Conservation (phyloP, 2,888 invertebrate genomes). For the Drosophila demipolita region DNA sequence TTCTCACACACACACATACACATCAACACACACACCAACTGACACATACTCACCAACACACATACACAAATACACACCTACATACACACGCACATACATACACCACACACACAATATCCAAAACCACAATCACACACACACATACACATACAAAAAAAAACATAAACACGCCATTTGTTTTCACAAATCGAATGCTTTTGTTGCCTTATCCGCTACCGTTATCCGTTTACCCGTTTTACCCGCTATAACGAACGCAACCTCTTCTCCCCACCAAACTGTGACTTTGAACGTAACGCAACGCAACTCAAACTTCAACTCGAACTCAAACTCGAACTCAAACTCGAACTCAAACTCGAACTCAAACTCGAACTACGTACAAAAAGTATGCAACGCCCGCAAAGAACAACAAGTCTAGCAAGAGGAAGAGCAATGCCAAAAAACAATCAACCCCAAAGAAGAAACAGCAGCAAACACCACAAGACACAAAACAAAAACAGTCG, state of each 20-base stretch:
- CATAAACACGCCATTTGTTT: conserved; percentile 47
- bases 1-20: conserved; percentile 61
- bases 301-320: conserved; percentile 18
- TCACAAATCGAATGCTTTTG: conserved; percentile 73
- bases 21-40: background rate
- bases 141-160: background rate
- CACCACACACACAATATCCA: conserved; percentile 9
- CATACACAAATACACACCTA: conserved; percentile 14
- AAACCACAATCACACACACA: conserved; percentile 11
- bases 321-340: conserved; percentile 24
- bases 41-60: conserved; percentile 1
- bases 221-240: conserved; percentile 58
- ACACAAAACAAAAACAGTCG: conserved; percentile 39
- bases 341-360: conserved; percentile 12
- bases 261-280: conserved; percentile 19
- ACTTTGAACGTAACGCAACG: conserved; percentile 21
- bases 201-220: conserved; percentile 66
- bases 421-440: conserved; percentile 60
- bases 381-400: conserved; percentile 71
- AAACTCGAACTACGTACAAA: conserved; percentile 40
- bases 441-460: conserved; percentile 60
- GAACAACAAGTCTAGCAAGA: conserved; percentile 65
- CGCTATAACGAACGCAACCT: conserved; percentile 52
- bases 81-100: conserved; percentile 16
- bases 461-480: conserved; percentile 46